A percentile compares a stretch with the other conserved stretches of the same genome.
phyloP scores from a whole-genome alignment of 1,140 invertebrate genomes.

The Lepidotrigona ventralis region DNA sequence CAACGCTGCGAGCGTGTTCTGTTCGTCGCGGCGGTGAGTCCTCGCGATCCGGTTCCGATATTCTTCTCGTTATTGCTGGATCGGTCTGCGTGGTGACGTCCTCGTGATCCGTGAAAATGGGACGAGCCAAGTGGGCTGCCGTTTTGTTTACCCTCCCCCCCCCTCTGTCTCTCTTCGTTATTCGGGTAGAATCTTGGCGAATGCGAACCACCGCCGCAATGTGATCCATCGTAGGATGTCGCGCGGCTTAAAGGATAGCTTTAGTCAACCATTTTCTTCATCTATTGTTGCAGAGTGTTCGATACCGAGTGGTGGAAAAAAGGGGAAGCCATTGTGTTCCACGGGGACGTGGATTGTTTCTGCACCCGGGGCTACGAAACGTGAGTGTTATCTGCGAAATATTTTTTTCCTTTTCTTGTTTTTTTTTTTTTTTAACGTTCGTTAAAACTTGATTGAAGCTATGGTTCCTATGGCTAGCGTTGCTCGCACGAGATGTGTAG shows the following conservation, averaged over 20 bases:
- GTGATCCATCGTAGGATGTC: neutral
- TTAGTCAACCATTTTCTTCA: neutral
- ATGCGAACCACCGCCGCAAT: neutral
- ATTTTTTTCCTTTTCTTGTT: no score
- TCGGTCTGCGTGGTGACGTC: neutral
- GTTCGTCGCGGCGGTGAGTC: neutral
- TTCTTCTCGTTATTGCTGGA: slow-evolving; percentile 21
- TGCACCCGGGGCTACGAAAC: neutral
- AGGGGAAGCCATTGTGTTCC: neutral
- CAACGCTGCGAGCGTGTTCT: neutral
- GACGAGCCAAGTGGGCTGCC: neutral
- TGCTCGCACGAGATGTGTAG: no score
- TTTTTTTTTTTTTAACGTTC: no score
- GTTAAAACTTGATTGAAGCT: no score
- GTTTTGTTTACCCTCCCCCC: neutral
- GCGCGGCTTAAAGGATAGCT: neutral
- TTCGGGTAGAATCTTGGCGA: neutral
- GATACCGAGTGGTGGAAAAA: no score
- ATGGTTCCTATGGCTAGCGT: no score
- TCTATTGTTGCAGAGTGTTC: neutral
- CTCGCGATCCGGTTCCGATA: neutral
- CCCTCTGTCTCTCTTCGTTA: no score
- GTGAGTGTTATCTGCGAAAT: neutral
- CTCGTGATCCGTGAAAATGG: neutral
- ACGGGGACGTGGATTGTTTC: neutral